Base-by-base conservation (phyloP, 2,888 invertebrate genomes). In the Philonicus albiceps region DNA sequence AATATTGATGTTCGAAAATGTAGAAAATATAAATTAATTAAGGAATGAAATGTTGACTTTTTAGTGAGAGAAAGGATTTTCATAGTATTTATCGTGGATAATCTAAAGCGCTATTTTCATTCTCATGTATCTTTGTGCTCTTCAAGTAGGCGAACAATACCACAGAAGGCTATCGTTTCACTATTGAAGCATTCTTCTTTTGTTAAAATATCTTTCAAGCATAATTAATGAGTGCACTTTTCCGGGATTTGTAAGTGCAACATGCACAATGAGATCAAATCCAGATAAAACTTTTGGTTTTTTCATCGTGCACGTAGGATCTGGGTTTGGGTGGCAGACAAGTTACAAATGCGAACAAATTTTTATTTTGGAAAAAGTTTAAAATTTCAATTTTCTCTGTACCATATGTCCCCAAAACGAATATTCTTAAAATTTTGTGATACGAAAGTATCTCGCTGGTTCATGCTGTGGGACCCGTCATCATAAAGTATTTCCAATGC, bases 401-500 rank as follows among this genome's bases (percentile, higher is more conserved):
- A n/a, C n/a, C n/a, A n/a, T n/a, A 11, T 37, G 7, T 27, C 19
- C 64, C 64, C 53, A 22, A 27, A 64, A 64, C 22, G 64, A n/a
- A n/a, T 19, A 11, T 64, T 64, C 11, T 64, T 11, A 27, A 64
- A 64, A 64, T 27, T n/a, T 64, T 27, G 22, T 64, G 11, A 8
- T 0, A 22, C 8, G 55, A 55, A 55, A 55, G 22, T 55, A 8
- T 55, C 22, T 19, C 64, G 0, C 22, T 64, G 22, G 64, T 27
- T 64, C 22, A 11, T 64, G 64, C 8, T 27, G 64, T 3, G 22
- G 6, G 64, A 22, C 64, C 64, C 19, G 64, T 64, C 74, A 40
- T 83, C 72, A 34, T 64, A 83, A 83, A 72, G 22, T 37, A 83
- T 83, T 83, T 83, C 83, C 64, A 19, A 83, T 83, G 83, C 83